Evolutionary conservation across 2,888 invertebrate species (phyloP).

Genomic region (Drosophila nr. fundita): DNA sequence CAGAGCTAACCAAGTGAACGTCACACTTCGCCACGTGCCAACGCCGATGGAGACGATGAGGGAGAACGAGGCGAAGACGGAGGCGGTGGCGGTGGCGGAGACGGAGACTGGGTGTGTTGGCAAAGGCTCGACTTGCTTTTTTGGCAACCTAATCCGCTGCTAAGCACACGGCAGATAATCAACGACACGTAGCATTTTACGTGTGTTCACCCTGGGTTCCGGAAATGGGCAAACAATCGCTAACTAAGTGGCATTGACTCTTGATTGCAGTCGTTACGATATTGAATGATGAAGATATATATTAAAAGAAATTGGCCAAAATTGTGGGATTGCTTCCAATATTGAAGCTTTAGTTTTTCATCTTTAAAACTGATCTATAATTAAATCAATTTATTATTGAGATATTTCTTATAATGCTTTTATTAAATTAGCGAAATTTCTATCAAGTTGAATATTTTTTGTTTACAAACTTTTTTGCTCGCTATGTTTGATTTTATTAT

Average conservation of each 20-base stretch:
- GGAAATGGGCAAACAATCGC: slow-evolving; percentile 21
- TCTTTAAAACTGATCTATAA: background rate
- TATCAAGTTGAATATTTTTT: background rate
- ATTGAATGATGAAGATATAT: slow-evolving; percentile 18
- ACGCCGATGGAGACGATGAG: background rate
- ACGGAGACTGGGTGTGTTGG: slow-evolving; percentile 25
- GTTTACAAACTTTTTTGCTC: background rate
- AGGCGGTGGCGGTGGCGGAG: background rate
- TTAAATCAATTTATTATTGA: background rate
- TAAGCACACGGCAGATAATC: slow-evolving; percentile 75
- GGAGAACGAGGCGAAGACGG: background rate
- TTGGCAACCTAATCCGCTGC: slow-evolving; percentile 69
- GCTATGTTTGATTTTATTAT: background rate
- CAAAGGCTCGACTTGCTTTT: slow-evolving; percentile 47
- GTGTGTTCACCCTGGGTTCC: slow-evolving; percentile 44
- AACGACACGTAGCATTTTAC: slow-evolving; percentile 64
- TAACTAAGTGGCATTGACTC: slow-evolving; percentile 20
- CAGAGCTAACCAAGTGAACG: slow-evolving; percentile 17
- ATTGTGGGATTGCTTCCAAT: background rate
- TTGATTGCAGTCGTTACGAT: slow-evolving; percentile 37
- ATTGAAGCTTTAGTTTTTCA: background rate
- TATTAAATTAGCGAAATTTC: background rate
- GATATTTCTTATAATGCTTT: background rate
- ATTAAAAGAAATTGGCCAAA: background rate
- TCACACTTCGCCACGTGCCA: slow-evolving; percentile 51